Conservation (phyloP, 2,797 vertebrate genomes). For the Coregonus suidteri region DNA sequence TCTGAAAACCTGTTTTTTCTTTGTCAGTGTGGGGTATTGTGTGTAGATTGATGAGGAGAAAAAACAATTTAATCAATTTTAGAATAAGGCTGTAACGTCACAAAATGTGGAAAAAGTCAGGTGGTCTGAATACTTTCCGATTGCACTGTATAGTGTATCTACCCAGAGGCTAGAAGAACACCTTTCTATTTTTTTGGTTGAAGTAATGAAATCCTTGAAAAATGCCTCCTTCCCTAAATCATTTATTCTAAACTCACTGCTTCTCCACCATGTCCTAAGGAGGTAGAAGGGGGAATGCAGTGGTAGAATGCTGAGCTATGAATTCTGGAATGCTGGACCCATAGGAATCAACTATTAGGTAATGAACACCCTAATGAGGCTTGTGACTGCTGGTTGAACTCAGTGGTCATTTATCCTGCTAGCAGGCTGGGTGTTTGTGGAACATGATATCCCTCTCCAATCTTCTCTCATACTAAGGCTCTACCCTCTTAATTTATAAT, state of each 20-base stretch:
- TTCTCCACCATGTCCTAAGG: conserved; percentile 6
- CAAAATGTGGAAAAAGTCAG: too few species aligned
- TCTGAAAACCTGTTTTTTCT: too few species aligned
- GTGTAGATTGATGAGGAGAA: too few species aligned
- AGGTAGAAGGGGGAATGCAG: neutral
- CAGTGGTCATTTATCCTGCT: conserved; percentile 17
- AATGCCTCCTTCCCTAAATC: neutral
- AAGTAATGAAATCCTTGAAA: neutral
- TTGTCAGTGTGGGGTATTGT: too few species aligned
- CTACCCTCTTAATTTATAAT: conserved; percentile 61
- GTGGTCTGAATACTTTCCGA: too few species aligned
- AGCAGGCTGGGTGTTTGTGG: neutral
- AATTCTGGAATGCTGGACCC: neutral
- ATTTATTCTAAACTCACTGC: neutral
- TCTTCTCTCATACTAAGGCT: conserved; percentile 43
- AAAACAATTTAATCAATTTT: too few species aligned
- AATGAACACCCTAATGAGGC: neutral
- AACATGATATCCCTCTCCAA: conserved; percentile 21
- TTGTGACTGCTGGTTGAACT: conserved; percentile 2
- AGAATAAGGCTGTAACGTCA: too few species aligned
- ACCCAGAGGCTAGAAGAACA: neutral
- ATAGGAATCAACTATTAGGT: conserved; percentile 3
- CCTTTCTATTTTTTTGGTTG: neutral
- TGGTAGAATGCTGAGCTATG: neutral
- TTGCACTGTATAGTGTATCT: neutral